phyloP scores from a whole-genome alignment of 2,797 vertebrate species.

The Hozukius guyotensis region DNA sequence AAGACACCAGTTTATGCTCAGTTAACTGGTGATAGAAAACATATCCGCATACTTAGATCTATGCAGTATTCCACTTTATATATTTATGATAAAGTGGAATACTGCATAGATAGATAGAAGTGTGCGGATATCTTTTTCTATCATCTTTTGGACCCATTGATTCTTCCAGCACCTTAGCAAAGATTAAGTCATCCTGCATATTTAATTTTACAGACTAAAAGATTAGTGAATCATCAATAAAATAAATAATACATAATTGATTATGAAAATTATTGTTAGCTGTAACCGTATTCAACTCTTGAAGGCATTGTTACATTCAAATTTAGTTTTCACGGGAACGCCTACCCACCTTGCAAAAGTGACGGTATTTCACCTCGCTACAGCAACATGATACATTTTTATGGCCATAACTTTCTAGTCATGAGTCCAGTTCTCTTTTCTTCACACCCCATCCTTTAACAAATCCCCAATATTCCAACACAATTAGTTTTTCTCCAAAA shows the following conservation, averaged over 20 bases:
- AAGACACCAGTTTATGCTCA: background rate
- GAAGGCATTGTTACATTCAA: no score
- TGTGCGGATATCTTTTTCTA: no score
- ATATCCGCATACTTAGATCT: no score
- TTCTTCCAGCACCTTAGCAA: fast-evolving
- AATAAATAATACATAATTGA: background rate
- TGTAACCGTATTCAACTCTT: background rate
- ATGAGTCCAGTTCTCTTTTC: background rate
- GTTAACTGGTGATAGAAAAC: background rate
- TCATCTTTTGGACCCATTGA: no score
- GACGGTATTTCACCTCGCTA: background rate
- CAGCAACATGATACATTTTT: background rate
- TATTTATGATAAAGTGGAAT: no score
- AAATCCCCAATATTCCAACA: background rate
- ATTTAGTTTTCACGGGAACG: background rate
- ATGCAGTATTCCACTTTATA: no score
- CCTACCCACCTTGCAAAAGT: background rate
- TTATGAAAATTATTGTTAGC: background rate
- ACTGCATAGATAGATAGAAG: no score
- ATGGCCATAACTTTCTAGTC: background rate
- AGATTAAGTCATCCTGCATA: fast-evolving
- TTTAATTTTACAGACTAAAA: background rate
- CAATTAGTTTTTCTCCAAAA: background rate
- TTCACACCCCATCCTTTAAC: background rate
- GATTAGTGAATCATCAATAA: background rate